Base-by-base conservation (phyloP, 1,140 invertebrate species). In the Drosophila ananassae region DNA sequence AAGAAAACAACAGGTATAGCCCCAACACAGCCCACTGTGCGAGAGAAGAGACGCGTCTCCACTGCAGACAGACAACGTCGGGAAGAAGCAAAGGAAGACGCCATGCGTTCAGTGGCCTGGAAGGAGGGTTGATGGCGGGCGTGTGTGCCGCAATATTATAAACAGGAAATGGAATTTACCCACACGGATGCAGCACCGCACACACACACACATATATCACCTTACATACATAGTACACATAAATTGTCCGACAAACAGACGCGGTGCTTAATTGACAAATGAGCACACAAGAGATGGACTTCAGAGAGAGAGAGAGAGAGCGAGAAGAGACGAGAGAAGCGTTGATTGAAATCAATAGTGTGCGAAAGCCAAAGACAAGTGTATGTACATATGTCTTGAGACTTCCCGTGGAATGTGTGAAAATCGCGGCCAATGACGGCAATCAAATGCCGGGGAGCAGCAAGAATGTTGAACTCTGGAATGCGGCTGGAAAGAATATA, bases 111-210 rank as follows among this genome's bases (percentile, higher is more conserved):
- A 39, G 48, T 34, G 58, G 68, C 50, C 52, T 56, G 25, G 21
- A 41, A 25, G 13, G 39, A 54, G 39, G 53, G 37, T 55, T 48
- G 34, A 41, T 28, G 47, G 30, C 50, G 54, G 34, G 61, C 37
- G 69, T 48, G 55, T 60, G 62, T 73, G 80, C 58, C 64, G 60
- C 79, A 87, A 66, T 67, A 89, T 82, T 87, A 87, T 79, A 87
- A 87, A 87, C 83, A 87, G 83, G 83, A 87, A 87, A 87, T 87
- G 84, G 73, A 87, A 87, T 87, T 89, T 89, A 87, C 83, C 71
- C 77, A 85, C 73, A 84, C 82, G 67, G 53, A 55, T 51, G 50
- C 46, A 59, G 44, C 57, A n/a, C n/a, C n/a, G n/a, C n/a, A n/a
- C n/a, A n/a, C n/a, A 44, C 48, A 50, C 50, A 74, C 50, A 74